Evolutionary conservation across 2,797 vertebrate genomes (phyloP).

Genomic region (Coreius guichenoti): DNA sequence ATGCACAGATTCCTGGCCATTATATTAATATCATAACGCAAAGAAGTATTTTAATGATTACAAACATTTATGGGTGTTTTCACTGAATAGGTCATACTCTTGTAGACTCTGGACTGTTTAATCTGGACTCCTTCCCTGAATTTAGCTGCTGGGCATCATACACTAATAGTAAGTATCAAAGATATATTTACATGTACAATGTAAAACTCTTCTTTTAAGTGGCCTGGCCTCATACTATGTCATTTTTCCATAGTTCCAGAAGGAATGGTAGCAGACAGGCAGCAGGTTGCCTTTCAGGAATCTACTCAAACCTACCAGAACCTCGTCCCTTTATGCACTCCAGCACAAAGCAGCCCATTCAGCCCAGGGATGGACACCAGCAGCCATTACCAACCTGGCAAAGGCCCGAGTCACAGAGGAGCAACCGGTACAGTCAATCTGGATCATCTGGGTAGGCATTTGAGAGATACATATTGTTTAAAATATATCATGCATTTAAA

Average conservation of each 20-base stretch:
- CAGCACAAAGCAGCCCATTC: conserved; percentile 68
- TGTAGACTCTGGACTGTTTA: conserved; percentile 73
- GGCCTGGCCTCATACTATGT: not conserved
- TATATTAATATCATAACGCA: not conserved
- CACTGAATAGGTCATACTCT: not conserved
- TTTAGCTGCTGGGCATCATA: conserved; percentile 79
- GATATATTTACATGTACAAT: not conserved
- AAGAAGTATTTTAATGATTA: not conserved
- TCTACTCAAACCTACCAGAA: conserved; percentile 76
- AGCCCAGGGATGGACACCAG: conserved; percentile 69
- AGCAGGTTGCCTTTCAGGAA: conserved; percentile 73
- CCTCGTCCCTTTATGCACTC: conserved; percentile 67
- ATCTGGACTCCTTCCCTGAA: conserved; percentile 78
- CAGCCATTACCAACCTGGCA: conserved; percentile 69
- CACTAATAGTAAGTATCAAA: conserved; percentile 71
- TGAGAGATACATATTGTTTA: not conserved
- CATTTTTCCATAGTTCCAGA: conserved; percentile 58
- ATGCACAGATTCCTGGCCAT: not conserved
- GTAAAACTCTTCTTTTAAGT: not conserved
- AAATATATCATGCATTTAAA: not conserved
- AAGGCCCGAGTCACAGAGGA: conserved; percentile 51
- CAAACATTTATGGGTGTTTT: not conserved
- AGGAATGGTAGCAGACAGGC: conserved; percentile 68
- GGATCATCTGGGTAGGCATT: conserved; percentile 23
- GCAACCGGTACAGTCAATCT: conserved; percentile 29